These are phyloP conservation scores for Diachrysia chrysitis DNA, from an alignment of 2,888 invertebrate species.

Conservation along the genomic window DNA sequence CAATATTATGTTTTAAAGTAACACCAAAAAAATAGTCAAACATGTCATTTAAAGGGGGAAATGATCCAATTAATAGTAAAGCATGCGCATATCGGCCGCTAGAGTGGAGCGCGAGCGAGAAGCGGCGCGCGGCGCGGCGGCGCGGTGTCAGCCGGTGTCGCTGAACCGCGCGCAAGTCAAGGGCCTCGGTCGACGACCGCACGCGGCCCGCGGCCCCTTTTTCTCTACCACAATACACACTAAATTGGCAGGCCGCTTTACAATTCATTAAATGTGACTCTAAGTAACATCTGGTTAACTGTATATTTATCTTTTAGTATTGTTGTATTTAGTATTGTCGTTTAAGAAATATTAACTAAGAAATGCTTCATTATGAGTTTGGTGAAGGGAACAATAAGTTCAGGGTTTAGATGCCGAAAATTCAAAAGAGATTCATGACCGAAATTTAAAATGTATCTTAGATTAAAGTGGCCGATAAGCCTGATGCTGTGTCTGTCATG, in stretches of 20 bases:
- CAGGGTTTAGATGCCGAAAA: not conserved
- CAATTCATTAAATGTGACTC: slow-evolving; percentile 65
- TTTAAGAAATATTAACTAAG: slow-evolving; percentile 12
- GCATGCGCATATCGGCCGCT: slow-evolving; percentile 12
- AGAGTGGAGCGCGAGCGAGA: slow-evolving; percentile 35
- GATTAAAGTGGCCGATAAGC: not conserved
- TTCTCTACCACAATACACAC: slow-evolving; percentile 78
- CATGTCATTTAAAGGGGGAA: not conserved
- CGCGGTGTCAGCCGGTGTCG: slow-evolving; percentile 78
- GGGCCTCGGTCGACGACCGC: slow-evolving; percentile 89
- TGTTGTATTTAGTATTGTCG: slow-evolving; percentile 5
- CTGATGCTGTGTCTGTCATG: no score
- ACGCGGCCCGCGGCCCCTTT: slow-evolving; percentile 74
- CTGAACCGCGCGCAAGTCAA: slow-evolving; percentile 86
- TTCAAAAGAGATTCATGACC: not conserved
- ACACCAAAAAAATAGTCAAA: not conserved
- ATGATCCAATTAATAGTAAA: slow-evolving; percentile 9
- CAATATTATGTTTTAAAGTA: not conserved
- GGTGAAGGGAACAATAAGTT: not conserved
- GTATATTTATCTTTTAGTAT: slow-evolving; percentile 50
- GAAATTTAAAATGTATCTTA: not conserved
- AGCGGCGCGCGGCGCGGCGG: slow-evolving; percentile 42
- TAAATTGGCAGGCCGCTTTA: slow-evolving; percentile 73
- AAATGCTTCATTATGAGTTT: not conserved
- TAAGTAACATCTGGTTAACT: slow-evolving; percentile 57